A percentile compares a stretch with the other conserved stretches of the same genome.
phyloP scores from a whole-genome alignment of 2,113 vertebrate species.

The Tupaia tana region DNA sequence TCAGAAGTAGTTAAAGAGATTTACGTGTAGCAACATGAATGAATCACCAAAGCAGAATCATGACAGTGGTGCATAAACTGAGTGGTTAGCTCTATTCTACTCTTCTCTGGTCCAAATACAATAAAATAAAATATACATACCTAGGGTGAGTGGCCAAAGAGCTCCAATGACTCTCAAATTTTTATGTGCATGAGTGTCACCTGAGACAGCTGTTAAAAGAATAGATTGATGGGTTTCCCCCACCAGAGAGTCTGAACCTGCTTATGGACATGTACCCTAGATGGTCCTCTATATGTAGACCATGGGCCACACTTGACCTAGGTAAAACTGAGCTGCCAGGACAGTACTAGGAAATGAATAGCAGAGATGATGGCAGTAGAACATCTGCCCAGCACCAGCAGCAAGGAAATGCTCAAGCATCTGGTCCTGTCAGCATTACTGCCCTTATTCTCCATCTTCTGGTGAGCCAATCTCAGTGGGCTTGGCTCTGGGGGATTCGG shows the following conservation, averaged over 20 bases:
- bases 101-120: background rate
- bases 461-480: background rate
- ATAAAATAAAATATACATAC: background rate
- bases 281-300: background rate
- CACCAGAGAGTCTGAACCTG: background rate
- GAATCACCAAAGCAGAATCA: background rate
- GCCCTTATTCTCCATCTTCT: background rate
- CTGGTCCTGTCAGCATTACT: background rate
- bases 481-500: background rate
- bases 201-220: background rate
- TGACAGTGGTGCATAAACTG: background rate
- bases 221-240: background rate
- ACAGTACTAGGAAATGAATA: background rate
- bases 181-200: background rate
- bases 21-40: background rate
- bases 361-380: accelerated
- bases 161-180: background rate
- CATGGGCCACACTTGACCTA: background rate
- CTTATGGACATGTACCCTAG: background rate
- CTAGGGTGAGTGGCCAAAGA: background rate
- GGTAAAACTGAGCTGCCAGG: background rate
- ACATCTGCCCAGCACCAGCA: background rate
- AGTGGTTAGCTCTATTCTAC: background rate
- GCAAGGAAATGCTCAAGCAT: background rate
- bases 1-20: background rate